These are phyloP conservation scores for Sciurus vulgaris DNA, from an alignment of 2,797 vertebrate genomes.

Conservation along the genomic window DNA sequence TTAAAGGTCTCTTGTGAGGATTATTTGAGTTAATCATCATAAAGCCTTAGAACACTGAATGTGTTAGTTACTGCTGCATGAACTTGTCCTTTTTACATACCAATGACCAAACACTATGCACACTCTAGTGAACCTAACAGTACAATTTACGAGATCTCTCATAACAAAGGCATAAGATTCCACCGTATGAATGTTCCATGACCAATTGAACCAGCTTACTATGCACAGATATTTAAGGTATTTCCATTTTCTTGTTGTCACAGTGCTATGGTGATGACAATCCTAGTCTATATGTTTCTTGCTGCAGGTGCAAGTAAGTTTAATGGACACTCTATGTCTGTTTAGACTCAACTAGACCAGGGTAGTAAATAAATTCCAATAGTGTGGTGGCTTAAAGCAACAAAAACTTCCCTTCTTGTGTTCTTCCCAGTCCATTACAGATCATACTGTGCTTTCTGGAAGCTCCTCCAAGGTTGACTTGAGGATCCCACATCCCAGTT, in stretches of 20 bases:
- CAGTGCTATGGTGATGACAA: rapidly evolving
- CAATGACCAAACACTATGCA: not conserved
- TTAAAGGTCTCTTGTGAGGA: not conserved
- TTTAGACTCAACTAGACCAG: not conserved
- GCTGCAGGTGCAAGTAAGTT: not conserved
- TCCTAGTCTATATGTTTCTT: not conserved
- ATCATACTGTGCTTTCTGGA: not conserved
- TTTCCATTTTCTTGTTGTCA: not conserved
- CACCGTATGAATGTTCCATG: too few relatives aligned
- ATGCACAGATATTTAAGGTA: not conserved
- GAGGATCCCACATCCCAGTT: too few relatives aligned
- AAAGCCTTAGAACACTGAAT: not conserved
- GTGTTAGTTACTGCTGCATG: not conserved
- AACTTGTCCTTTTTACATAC: not conserved
- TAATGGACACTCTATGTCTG: not conserved
- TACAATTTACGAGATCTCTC: not conserved
- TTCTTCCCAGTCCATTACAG: not conserved
- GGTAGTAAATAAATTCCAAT: not conserved
- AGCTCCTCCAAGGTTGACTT: not conserved
- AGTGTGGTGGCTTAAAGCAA: not conserved
- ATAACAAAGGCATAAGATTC: not conserved
- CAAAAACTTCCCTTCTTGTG: not conserved
- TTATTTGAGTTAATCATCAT: not conserved
- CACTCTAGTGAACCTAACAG: not conserved
- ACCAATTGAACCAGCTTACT: not conserved